Conservation (phyloP, 2,113 vertebrate genomes). For the Microcebus tavaratra region DNA sequence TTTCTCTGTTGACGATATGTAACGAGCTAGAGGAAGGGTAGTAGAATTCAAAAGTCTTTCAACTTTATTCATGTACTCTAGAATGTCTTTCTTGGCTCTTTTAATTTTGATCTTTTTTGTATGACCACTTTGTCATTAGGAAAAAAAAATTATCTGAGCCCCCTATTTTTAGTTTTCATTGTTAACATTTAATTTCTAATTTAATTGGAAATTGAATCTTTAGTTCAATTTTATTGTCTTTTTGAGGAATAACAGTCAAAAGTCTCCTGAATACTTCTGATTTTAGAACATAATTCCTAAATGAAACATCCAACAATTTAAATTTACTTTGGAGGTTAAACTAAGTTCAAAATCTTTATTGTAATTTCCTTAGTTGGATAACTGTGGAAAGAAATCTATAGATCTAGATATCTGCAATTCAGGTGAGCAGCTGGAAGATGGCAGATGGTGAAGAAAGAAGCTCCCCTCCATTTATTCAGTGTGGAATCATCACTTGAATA, state of each 20-base stretch:
- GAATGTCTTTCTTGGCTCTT: background rate
- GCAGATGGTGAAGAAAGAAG: conserved; percentile 82
- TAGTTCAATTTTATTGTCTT: background rate
- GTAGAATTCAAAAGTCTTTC: background rate
- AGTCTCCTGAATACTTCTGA: background rate
- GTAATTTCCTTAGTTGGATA: conserved; percentile 87
- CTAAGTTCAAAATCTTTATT: conserved; percentile 82
- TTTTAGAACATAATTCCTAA: conserved; percentile 7
- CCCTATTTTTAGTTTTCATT: conserved; percentile 3
- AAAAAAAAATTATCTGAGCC: background rate
- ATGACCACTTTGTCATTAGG: background rate
- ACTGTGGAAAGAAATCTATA: conserved; percentile 85
- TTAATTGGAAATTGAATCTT: background rate
- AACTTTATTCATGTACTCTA: background rate
- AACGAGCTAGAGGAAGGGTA: background rate
- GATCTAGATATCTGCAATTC: conserved; percentile 79
- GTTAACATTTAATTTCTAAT: background rate
- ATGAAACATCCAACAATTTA: background rate
- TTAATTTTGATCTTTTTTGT: background rate
- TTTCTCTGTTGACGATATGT: background rate
- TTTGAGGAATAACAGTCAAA: background rate
- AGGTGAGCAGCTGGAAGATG: conserved; percentile 86
- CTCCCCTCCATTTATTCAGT: background rate
- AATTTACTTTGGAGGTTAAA: conserved; percentile 82
- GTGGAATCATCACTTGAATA: background rate